phyloP scores from a whole-genome alignment of 2,888 invertebrate species.

The Clostera curtula region DNA sequence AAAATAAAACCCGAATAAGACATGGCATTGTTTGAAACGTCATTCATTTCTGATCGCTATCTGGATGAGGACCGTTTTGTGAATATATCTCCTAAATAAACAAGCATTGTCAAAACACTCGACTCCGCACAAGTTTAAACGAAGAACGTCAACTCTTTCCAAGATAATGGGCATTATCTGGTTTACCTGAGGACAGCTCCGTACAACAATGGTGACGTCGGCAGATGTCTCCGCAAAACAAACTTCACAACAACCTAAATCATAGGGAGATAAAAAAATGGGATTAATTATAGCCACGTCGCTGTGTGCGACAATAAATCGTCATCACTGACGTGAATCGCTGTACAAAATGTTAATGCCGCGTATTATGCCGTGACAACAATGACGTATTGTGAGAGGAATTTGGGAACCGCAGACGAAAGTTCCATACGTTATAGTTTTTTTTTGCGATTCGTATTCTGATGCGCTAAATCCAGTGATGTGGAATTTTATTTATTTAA shows the following conservation, averaged over 20 bases:
- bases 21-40: constrained; percentile 11
- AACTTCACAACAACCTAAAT: constrained; percentile 64
- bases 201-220: constrained; percentile 51
- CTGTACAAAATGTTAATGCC: constrained; percentile 69
- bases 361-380: constrained; percentile 63
- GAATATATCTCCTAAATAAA: constrained; percentile 52
- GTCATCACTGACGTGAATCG: constrained; percentile 69
- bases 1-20: constrained; percentile 13
- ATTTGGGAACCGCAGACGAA: constrained; percentile 48
- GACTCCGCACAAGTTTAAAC: constrained; percentile 55
- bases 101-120: constrained; percentile 64
- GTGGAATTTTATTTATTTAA: constrained; percentile 14
- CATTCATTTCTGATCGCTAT: constrained; percentile 35
- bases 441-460: constrained; percentile 28
- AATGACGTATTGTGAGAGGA: constrained; percentile 65
- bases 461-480: constrained; percentile 31
- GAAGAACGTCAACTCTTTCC: constrained; percentile 64
- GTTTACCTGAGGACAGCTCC: constrained; percentile 60
- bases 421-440: constrained; percentile 46
- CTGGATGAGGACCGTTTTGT: constrained; percentile 38
- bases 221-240: constrained; percentile 72
- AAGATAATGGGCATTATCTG: constrained; percentile 67
- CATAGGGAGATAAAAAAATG: constrained; percentile 52
- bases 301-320: constrained; percentile 62
- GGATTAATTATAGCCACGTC: constrained; percentile 49